These are phyloP conservation scores for Pimephales promelas DNA, from an alignment of 2,113 vertebrate genomes.

Conservation along the genomic window DNA sequence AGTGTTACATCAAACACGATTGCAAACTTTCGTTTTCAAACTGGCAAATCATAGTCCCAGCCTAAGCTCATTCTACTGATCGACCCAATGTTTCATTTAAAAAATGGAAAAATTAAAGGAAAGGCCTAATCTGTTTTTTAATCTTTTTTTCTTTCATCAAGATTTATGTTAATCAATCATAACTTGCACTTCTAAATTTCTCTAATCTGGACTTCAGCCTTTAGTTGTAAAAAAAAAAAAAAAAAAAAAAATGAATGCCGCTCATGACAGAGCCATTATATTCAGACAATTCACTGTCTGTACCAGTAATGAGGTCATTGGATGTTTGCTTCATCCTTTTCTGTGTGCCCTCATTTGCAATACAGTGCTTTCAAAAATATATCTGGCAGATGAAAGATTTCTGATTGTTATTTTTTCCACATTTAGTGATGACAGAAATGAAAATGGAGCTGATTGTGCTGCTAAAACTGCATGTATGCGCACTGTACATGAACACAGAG, in stretches of 20 bases:
- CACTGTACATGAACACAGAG: not conserved
- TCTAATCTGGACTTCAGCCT: slow-evolving; percentile 1
- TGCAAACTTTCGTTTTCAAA: not conserved
- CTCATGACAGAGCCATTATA: slow-evolving; percentile 42
- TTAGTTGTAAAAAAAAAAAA: not conserved
- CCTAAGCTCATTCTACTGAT: not conserved
- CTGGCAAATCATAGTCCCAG: not conserved
- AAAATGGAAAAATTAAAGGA: not conserved
- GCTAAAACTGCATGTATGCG: not conserved
- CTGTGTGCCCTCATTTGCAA: slow-evolving; percentile 42
- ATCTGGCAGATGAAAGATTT: slow-evolving; percentile 4
- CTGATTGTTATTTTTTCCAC: not conserved
- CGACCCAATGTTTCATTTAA: not conserved
- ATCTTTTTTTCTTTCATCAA: too few relatives aligned
- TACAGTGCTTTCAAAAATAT: slow-evolving; percentile 15
- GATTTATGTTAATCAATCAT: not conserved
- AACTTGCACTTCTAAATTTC: not conserved
- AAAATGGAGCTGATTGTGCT: not conserved
- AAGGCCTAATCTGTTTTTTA: not conserved
- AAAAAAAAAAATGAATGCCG: slow-evolving; percentile 9
- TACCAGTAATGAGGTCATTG: slow-evolving; percentile 38
- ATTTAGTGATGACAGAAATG: not conserved
- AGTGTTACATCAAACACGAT: not conserved
- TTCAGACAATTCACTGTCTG: slow-evolving; percentile 40
- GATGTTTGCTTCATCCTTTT: slow-evolving; percentile 35